Percentiles rank a stretch among this genome's conserved stretches.
phyloP scores from a whole-genome alignment of 2,113 vertebrate genomes.

The Telmatochromis brachygnathus region DNA sequence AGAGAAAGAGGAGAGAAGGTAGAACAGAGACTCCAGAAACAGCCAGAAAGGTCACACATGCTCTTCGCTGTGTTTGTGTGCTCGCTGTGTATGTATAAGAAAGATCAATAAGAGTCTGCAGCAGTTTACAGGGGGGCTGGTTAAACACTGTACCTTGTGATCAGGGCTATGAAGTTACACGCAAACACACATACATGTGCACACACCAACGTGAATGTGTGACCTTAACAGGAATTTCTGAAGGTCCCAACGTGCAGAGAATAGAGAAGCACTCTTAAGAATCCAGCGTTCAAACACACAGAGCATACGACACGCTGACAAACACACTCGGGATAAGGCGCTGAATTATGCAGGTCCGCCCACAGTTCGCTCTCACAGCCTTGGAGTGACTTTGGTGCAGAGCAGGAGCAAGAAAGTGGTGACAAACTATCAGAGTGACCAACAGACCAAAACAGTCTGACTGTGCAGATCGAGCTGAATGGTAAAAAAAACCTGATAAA shows the following conservation, averaged over 20 bases:
- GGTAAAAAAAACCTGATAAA: neutral
- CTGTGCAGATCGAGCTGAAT: neutral
- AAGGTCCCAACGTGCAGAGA: constrained; percentile 39
- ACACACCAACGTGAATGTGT: neutral
- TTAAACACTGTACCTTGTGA: constrained; percentile 35
- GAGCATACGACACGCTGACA: neutral
- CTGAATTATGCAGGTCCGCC: constrained; percentile 49
- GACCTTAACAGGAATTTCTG: constrained; percentile 35
- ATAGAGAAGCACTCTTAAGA: constrained; percentile 11
- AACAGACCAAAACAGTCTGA: neutral
- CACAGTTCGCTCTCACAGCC: constrained; percentile 8
- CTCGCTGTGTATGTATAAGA: neutral
- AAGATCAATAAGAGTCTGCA: constrained; percentile 35
- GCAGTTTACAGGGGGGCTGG: constrained; percentile 2
- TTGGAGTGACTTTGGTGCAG: constrained; percentile 35
- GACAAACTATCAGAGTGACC: neutral
- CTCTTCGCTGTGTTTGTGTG: neutral
- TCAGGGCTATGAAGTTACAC: constrained; percentile 3
- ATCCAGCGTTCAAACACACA: neutral
- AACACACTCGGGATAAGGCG: neutral
- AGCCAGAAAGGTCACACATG: constrained; percentile 27
- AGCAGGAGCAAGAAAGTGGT: neutral
- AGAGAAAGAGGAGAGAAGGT: neutral
- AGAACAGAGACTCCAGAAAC: neutral
- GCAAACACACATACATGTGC: neutral